Conservation (phyloP, 53 echinoderm and acorn worm genomes). For the Arbacia lixula region DNA sequence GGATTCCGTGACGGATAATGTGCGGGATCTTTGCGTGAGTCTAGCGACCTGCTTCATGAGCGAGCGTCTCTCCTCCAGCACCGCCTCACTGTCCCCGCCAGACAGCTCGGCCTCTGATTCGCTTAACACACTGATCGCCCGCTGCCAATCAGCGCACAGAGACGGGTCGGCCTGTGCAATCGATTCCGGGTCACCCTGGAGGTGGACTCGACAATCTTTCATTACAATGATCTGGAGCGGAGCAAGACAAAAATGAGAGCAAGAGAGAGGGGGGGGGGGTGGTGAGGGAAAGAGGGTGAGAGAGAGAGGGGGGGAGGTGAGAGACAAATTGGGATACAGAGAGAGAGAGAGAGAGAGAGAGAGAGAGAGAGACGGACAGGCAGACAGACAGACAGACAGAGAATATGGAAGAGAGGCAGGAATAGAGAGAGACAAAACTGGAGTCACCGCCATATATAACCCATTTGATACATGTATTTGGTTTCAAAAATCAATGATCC, state of each 20-base stretch:
- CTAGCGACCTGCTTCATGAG: conserved; percentile 8
- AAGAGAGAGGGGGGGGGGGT: too few species aligned
- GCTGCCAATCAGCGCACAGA: conserved; percentile 48
- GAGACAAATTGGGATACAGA: too few species aligned
- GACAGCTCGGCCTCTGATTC: conserved; percentile 34
- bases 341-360: too few species aligned
- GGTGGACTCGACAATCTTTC: conserved; percentile 6
- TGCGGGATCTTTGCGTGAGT: background rate
- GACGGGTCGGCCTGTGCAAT: conserved; percentile 44
- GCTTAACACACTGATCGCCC: background rate
- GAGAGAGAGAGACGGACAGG: too few species aligned
- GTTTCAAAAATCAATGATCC: too few species aligned
- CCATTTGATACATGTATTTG: too few species aligned
- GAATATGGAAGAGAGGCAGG: too few species aligned
- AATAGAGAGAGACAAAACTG: too few species aligned
- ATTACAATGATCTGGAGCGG: conserved; percentile 35
- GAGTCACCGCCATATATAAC: too few species aligned
- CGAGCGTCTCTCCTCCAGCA: background rate
- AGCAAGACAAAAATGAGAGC: background rate
- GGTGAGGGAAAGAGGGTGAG: too few species aligned
- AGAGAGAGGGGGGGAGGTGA: too few species aligned
- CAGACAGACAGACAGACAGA: too few species aligned
- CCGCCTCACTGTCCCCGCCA: conserved; percentile 8
- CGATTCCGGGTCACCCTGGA: conserved; percentile 36
- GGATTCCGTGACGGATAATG: conserved; percentile 9